A percentile compares a stretch with the other conserved stretches of the same genome.
phyloP scores from a whole-genome alignment of 2,888 invertebrate species.

The Scaptomyza caliginosa region DNA sequence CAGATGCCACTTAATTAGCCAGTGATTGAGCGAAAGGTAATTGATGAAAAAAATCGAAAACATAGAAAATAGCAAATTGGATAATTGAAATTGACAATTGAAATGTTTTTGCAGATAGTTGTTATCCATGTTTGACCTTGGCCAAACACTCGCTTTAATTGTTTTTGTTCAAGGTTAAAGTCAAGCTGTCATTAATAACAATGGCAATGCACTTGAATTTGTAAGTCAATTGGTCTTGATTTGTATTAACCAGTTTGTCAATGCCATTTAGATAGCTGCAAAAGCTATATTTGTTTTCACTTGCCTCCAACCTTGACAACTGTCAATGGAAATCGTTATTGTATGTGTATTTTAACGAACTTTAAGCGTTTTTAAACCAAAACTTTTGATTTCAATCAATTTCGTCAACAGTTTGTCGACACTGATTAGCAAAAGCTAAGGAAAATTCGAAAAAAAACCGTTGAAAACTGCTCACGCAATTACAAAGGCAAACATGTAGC shows the following conservation, averaged over 20 bases:
- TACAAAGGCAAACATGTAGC: conserved; percentile 42
- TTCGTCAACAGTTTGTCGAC: conserved; percentile 18
- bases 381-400: no score
- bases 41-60: conserved; percentile 2
- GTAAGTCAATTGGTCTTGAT: not conserved
- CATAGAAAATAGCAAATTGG: not conserved
- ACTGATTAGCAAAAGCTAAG: conserved; percentile 32
- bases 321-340: not conserved
- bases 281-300: not conserved
- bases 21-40: conserved; percentile 17
- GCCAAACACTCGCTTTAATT: not conserved
- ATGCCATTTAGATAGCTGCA: not conserved
- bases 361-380: no score
- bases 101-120: not conserved
- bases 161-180: not conserved
- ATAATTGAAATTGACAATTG: not conserved
- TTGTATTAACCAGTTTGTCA: not conserved
- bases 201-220: not conserved
- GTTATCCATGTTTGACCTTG: not conserved
- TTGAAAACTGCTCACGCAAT: conserved; percentile 48
- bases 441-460: conserved; percentile 15
- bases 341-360: no score
- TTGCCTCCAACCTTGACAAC: not conserved
- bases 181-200: not conserved
- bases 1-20: conserved; percentile 46